Conservation (phyloP, 2,797 vertebrate genomes). For the Falco berigora region DNA sequence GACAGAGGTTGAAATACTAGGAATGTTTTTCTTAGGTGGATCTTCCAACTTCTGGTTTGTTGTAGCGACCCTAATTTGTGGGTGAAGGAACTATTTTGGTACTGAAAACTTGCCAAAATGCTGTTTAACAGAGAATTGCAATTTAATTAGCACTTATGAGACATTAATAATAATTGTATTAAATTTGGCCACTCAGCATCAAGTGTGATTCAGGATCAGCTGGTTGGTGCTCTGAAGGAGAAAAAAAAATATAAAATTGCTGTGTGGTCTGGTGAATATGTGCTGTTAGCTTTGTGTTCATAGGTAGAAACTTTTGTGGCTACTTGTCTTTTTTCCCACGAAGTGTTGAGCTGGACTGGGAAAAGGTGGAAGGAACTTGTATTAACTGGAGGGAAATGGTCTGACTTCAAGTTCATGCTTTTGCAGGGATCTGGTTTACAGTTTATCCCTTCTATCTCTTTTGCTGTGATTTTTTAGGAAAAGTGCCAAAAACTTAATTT, state of each 20-base stretch:
- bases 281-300: not conserved
- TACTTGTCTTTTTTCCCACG: not conserved
- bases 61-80: not conserved
- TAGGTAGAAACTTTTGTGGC: not conserved
- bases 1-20: not conserved
- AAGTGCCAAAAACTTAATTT: constrained; percentile 31
- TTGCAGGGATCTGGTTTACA: constrained; percentile 1
- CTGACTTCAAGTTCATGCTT: constrained; percentile 1
- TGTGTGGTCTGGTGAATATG: not conserved
- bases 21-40: not conserved
- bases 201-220: constrained; percentile 29
- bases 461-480: constrained; percentile 47
- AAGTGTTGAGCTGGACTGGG: not conserved
- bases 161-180: constrained; percentile 20
- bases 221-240: not conserved
- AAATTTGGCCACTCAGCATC: not conserved
- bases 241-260: not conserved
- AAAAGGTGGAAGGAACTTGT: not conserved
- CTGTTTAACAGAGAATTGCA: constrained; percentile 22
- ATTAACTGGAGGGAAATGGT: not conserved
- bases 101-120: constrained; percentile 8
- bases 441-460: constrained; percentile 31
- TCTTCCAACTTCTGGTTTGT: constrained; percentile 9
- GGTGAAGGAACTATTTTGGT: constrained; percentile 28
- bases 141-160: constrained; percentile 37